Evolutionary conservation across 2,113 vertebrate genomes (phyloP).

Genomic region (Phoxinus phoxinus): DNA sequence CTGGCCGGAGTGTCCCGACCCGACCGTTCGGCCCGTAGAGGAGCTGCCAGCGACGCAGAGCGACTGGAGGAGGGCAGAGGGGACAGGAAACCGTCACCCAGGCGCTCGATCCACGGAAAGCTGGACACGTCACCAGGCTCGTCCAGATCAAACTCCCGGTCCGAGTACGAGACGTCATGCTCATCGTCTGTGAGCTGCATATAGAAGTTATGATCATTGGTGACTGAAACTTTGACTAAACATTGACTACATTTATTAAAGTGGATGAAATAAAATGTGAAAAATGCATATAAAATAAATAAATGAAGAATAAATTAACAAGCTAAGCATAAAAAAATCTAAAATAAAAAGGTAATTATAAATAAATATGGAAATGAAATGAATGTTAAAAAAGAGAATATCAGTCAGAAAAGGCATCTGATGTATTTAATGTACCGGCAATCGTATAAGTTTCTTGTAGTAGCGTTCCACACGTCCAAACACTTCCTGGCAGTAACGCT

Average conservation of each 20-base stretch:
- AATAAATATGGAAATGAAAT: background rate
- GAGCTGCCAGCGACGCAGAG: conserved; percentile 86
- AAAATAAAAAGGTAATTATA: background rate
- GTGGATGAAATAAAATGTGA: background rate
- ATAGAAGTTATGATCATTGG: background rate
- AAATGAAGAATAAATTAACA: background rate
- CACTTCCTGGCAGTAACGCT: conserved; percentile 93
- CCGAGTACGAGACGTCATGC: conserved; percentile 84
- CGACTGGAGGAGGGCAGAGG: conserved; percentile 90
- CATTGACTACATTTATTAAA: background rate
- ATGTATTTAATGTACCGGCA: conserved; percentile 79
- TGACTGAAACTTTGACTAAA: background rate
- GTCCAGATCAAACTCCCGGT: conserved; percentile 91
- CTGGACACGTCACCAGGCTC: conserved; percentile 85
- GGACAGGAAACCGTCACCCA: conserved; percentile 83
- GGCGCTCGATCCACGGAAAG: conserved; percentile 86
- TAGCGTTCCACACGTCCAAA: conserved; percentile 95
- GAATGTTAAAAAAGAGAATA: background rate
- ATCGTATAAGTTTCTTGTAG: conserved; percentile 90
- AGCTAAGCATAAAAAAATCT: background rate
- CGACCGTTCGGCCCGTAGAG: conserved; percentile 85
- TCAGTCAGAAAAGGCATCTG: background rate
- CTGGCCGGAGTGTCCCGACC: conserved; percentile 95
- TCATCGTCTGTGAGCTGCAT: conserved; percentile 91
- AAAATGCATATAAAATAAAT: background rate